Evolutionary conservation across 2,797 vertebrate species (phyloP).

Genomic region (Myotis myotis): DNA sequence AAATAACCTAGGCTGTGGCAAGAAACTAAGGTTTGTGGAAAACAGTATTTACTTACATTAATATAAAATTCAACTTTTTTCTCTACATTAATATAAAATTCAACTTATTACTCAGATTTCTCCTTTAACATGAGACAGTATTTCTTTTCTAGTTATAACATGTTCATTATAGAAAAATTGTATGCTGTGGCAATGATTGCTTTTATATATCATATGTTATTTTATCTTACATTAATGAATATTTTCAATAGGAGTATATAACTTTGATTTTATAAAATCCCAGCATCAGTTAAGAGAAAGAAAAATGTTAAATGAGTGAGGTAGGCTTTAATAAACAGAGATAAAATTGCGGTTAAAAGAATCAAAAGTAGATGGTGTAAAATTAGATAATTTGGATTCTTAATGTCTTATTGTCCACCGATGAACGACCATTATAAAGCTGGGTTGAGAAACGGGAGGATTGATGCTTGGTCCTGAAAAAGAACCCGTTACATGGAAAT

Average conservation of each 20-base stretch:
- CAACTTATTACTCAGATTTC: background rate
- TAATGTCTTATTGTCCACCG: background rate
- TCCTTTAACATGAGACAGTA: background rate
- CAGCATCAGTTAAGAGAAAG: background rate
- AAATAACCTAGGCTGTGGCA: background rate
- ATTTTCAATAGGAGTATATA: background rate
- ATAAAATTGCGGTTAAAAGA: background rate
- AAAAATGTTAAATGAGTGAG: background rate
- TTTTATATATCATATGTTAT: background rate
- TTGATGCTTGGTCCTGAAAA: background rate
- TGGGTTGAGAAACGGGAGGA: background rate
- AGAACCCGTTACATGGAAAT: background rate
- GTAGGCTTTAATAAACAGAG: background rate
- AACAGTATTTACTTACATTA: background rate
- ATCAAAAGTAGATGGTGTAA: background rate
- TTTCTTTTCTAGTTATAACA: background rate
- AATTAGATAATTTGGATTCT: background rate
- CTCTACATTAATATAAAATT: background rate
- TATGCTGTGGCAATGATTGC: background rate
- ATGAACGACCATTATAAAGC: background rate
- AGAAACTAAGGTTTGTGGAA: background rate
- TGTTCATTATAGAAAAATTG: background rate
- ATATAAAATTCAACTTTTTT: background rate
- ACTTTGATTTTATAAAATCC: conserved; percentile 27
- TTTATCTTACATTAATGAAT: background rate